Percentiles rank a stretch among this genome's conserved stretches.
These are phyloP conservation scores for Microtus richardsoni DNA, from an alignment of 2,113 vertebrate species.

Conservation along the genomic window DNA sequence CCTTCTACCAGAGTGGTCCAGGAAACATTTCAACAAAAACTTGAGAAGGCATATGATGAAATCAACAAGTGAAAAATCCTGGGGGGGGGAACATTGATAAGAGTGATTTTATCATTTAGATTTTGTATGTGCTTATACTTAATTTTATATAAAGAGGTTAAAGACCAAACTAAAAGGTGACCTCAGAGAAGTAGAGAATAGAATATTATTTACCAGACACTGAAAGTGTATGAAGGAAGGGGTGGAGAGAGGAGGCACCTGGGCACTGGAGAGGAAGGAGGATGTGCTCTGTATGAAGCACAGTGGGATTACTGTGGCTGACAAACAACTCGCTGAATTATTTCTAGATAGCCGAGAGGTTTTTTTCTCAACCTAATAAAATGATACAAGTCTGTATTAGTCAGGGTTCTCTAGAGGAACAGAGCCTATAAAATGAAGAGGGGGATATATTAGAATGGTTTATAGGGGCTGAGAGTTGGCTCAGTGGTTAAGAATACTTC, in stretches of 20 bases:
- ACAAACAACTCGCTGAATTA: neutral
- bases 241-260: neutral
- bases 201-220: neutral
- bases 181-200: neutral
- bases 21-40: neutral
- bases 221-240: neutral
- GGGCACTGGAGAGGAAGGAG: neutral
- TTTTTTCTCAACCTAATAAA: neutral
- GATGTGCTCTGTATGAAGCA: neutral
- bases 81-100: neutral
- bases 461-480: neutral
- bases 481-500: no score
- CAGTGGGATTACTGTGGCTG: neutral
- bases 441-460: neutral
- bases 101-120: neutral
- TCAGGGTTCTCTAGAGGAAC: neutral
- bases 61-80: neutral
- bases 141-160: slow-evolving; percentile 5
- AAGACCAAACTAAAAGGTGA: neutral
- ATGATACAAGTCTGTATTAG: neutral
- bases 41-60: neutral
- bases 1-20: neutral
- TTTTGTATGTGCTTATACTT: neutral
- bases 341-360: neutral
- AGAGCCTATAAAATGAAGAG: neutral